phyloP scores from a whole-genome alignment of 2,113 vertebrate genomes.

The Blennius ocellaris region DNA sequence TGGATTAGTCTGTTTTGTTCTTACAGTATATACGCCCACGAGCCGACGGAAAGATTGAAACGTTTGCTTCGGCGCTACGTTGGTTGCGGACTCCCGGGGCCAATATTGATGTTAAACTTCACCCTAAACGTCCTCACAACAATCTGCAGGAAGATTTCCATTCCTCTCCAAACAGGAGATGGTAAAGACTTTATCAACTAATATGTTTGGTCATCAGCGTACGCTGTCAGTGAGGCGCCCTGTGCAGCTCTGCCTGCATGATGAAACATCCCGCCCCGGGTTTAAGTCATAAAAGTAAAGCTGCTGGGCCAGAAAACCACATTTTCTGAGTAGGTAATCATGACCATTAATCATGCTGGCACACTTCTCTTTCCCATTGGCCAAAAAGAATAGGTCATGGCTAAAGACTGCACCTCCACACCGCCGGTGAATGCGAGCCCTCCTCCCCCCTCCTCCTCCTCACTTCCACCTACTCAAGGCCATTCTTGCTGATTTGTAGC shows the following conservation, averaged over 20 bases:
- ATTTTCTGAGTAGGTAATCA: conserved; percentile 87
- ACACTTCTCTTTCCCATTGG: conserved; percentile 75
- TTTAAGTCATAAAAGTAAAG: conserved; percentile 85
- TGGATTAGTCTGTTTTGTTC: conserved; percentile 42
- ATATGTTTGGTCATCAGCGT: conserved; percentile 42
- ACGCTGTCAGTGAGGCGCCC: conserved; percentile 46
- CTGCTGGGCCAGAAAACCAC: conserved; percentile 84
- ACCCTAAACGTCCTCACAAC: conserved; percentile 17
- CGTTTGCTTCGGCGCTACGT: conserved; percentile 10
- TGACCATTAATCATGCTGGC: conserved; percentile 86
- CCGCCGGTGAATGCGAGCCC: conserved; percentile 55
- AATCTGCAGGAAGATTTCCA: conserved; percentile 19
- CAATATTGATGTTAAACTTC: conserved; percentile 33
- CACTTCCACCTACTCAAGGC: conserved; percentile 53
- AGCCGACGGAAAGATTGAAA: conserved; percentile 17
- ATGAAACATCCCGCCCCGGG: conserved; percentile 71
- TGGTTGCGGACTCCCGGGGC: conserved; percentile 6
- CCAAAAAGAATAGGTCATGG: conserved; percentile 79
- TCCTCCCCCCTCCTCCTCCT: not conserved
- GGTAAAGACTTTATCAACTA: conserved; percentile 42
- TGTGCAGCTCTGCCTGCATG: conserved; percentile 68
- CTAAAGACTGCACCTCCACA: conserved; percentile 62
- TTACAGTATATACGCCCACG: conserved; percentile 13
- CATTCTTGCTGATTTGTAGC: conserved; percentile 60
- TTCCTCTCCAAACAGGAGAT: conserved; percentile 26